Conservation (phyloP, 2,797 vertebrate genomes). For the Phyllotis vaccarum region DNA sequence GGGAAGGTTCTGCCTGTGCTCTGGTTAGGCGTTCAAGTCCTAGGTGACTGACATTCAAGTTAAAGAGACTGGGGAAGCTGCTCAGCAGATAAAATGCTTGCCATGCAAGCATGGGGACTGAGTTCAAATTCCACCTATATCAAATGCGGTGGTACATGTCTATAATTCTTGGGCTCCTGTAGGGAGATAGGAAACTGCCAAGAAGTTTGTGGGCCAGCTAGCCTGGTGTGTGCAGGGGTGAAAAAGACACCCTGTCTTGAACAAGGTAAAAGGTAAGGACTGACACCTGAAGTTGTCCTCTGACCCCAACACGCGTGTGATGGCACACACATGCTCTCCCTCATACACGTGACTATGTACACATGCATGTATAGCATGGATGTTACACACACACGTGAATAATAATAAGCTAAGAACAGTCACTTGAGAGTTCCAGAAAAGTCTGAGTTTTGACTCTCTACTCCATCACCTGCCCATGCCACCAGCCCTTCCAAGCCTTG, state of each 20-base stretch:
- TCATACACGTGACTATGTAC: neutral
- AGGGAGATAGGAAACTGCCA: neutral
- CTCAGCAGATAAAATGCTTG: neutral
- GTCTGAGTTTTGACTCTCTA: neutral
- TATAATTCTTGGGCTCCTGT: neutral
- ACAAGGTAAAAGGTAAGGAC: neutral
- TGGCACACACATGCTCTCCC: neutral
- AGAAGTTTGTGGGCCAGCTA: neutral
- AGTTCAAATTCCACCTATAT: neutral
- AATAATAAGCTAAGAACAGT: neutral
- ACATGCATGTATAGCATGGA: neutral
- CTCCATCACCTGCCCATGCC: neutral
- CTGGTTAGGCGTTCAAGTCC: neutral
- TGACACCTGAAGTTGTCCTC: neutral
- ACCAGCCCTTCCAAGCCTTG: neutral
- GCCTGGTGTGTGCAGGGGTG: neutral
- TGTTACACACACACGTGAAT: neutral
- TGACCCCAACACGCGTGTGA: neutral
- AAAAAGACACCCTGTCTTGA: neutral
- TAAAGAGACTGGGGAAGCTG: neutral
- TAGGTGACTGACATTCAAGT: neutral
- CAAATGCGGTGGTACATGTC: too few species aligned
- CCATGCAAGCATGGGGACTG: too few species aligned
- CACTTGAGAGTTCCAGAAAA: neutral
- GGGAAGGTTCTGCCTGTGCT: neutral